Base-by-base conservation (phyloP, 2,797 vertebrate species). In the Thalassophryne amazonica region DNA sequence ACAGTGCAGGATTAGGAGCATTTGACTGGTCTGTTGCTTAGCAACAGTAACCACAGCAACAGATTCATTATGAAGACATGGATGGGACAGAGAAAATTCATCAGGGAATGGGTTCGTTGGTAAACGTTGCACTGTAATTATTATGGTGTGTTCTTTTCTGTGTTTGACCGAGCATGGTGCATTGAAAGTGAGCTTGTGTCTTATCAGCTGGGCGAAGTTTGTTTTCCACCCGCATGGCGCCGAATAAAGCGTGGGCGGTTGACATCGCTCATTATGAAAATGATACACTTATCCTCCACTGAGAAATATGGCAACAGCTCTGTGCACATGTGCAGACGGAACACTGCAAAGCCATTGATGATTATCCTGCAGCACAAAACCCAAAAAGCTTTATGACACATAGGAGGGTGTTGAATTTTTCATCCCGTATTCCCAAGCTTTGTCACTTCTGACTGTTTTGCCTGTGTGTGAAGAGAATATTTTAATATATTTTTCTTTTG, bases 11-110 rank as follows among this genome's bases (percentile, higher is more conserved):
- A 92, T 91, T 91, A 90, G 83, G 85, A 91, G 89, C 87, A 82
- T 91, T 89, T 90, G 85, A 89, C 90, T 87, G 80, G 79, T 81
- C 78, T 91, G 91, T 92, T 92, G 83, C 91, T 86, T 84, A 73
- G 91, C 81, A 88, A 90, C 88, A 35, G 89, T 89, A 80, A 60
- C 88, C 75, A 59, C 34, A 64, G 85, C 68, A 84, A 89, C 87
- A 43, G 32, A 80, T 86, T 91, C 86, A 90, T 88, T 86, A 87
- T 78, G 78, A 87, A 88, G 83, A 86, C 80, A 85, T 74, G 83
- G 89, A 86, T 86, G 88, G 87, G 88, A 88, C 76, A 84, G 73
- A 80, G 81, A 83, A 84, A 85, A 83, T 80, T 63, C 82, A 87
- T 78, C 70, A 70, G 83, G 83, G 83, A 83, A 82, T 83, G 73